Conservation (phyloP, 2,888 invertebrate genomes). For the Troides helena region DNA sequence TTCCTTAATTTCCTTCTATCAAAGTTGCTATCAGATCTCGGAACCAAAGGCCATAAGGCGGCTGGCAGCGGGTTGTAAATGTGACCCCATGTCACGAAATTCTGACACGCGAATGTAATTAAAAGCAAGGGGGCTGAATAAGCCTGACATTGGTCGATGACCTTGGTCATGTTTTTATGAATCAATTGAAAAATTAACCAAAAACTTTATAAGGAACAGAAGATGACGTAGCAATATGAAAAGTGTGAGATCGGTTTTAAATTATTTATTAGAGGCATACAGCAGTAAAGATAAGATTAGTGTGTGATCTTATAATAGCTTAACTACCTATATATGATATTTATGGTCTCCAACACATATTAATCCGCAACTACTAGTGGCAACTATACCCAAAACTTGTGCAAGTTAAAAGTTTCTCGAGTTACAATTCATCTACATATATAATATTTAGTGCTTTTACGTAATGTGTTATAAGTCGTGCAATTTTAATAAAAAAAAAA, state of each 20-base stretch:
- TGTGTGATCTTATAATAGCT: no score
- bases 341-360: no score
- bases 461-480: no score
- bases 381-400: no score
- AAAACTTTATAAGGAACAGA: background rate
- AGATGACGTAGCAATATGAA: background rate
- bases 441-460: no score
- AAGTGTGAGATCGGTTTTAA: no score
- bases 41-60: slow-evolving; percentile 22
- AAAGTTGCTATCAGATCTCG: slow-evolving; percentile 28
- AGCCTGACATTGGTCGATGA: slow-evolving; percentile 32
- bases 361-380: no score
- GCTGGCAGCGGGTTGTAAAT: slow-evolving; percentile 28
- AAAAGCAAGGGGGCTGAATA: slow-evolving; percentile 33
- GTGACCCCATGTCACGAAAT: slow-evolving; percentile 38
- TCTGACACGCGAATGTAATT: slow-evolving; percentile 44
- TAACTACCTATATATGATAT: no score
- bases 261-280: background rate
- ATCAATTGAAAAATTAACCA: background rate
- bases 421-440: no score
- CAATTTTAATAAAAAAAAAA: no score
- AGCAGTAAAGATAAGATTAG: background rate
- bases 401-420: no score
- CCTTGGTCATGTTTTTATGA: slow-evolving; percentile 33
- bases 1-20: slow-evolving; percentile 34